Base-by-base conservation (phyloP, 2,888 invertebrate species). In the Temnothorax ravouxi region DNA sequence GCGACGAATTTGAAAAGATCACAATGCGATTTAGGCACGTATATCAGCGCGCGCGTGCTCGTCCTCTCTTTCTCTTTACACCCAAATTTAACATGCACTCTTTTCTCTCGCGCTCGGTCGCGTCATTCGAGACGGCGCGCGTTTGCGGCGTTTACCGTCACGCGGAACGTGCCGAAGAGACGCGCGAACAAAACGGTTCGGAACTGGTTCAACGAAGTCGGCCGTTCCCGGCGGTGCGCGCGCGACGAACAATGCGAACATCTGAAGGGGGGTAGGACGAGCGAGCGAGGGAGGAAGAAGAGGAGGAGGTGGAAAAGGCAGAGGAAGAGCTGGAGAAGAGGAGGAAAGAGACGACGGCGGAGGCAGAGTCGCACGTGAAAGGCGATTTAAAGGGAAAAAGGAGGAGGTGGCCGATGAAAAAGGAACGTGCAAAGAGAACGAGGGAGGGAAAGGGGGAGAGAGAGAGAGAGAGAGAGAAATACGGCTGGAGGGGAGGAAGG, bases 281-380 rank as follows among this genome's bases (percentile, higher is more conserved):
- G 83, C 83, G 84, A 75, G 59, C 84, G 81, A n/a, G 34, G 81
- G 88, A 86, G 88, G 86, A 88, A 84, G 82, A 86, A 77, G 69
- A 77, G 71, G 69, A 81, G 75, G 74, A 72, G 86, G 61, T 34
- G 84, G 80, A 38, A 69, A 76, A 75, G 85, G 54, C 47, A 84
- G 79, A 29, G 29, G 29, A 44, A 11, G 29, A 11, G 66, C 64
- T 56, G 61, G 34, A 83, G 75, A 47, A 64, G 84, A 56, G 52
- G 47, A 76, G 69, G 77, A 67, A 61, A 74, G 59, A 84, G 82
- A 71, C 13, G 79, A 79, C 41, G 72, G 47, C 64, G 64, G 67
- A 75, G 77, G 84, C 84, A 84, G 50, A 89, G 85, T 88, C 91
- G 84, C 89, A 91, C 91, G 92, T 91, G 92, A 92, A 92, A 91